Percentiles rank a stretch among this genome's conserved stretches.
These are phyloP conservation scores for Thalassophryne amazonica DNA, from an alignment of 2,797 vertebrate genomes.

Conservation along the genomic window DNA sequence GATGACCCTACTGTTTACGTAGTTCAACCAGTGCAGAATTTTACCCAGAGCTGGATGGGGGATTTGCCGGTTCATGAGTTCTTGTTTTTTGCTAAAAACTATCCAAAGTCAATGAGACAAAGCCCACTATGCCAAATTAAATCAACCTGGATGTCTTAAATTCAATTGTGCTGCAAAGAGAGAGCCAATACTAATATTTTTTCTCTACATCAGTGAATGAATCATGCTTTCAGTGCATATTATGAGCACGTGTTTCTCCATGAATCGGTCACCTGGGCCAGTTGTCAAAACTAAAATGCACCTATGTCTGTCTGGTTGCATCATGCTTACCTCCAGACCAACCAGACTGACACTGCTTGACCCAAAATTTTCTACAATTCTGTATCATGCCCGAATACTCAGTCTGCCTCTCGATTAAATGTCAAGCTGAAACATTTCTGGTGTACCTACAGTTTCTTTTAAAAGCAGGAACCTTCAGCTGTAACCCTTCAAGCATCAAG, in stretches of 20 bases:
- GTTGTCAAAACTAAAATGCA: constrained; percentile 8
- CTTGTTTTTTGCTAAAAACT: too few species aligned
- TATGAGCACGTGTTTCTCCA: neutral
- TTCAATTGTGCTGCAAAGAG: too few species aligned
- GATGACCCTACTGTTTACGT: too few species aligned
- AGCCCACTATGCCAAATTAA: too few species aligned
- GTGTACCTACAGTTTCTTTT: neutral
- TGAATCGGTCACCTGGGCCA: constrained; percentile 19
- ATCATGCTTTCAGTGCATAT: neutral
- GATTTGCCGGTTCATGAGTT: too few species aligned
- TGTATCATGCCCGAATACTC: constrained; percentile 15
- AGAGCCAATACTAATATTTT: too few species aligned
- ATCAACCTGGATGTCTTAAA: too few species aligned
- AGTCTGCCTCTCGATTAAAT: neutral
- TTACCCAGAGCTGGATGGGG: too few species aligned
- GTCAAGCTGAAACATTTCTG: constrained; percentile 9
- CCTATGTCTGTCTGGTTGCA: constrained; percentile 14
- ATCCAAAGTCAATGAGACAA: too few species aligned
- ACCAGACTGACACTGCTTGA: neutral
- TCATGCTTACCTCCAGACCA: constrained; percentile 3
- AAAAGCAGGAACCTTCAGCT: neutral
- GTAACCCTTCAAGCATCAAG: neutral
- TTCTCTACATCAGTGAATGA: too few species aligned
- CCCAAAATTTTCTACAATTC: constrained; percentile 25
- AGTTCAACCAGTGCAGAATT: too few species aligned